Conservation (phyloP, 2,113 vertebrate genomes). For the Osmerus mordax region DNA sequence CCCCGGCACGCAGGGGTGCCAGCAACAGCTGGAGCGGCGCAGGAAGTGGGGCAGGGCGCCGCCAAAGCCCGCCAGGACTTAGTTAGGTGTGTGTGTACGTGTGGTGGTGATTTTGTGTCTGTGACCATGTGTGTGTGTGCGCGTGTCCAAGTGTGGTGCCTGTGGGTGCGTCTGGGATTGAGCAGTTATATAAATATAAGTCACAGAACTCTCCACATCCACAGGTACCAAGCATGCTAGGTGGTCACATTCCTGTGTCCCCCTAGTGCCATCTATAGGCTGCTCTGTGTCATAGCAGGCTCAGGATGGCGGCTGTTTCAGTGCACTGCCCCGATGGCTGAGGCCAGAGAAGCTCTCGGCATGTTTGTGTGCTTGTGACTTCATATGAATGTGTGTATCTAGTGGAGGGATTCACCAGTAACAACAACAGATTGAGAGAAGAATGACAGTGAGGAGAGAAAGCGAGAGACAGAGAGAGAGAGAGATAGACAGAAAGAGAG, state of each 20-base stretch:
- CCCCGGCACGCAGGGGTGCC: not conserved
- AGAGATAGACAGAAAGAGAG: too few species aligned
- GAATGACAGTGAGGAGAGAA: not conserved
- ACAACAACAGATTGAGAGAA: not conserved
- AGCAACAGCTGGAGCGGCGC: not conserved
- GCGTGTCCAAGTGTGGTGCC: not conserved
- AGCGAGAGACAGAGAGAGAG: not conserved
- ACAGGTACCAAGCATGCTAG: not conserved
- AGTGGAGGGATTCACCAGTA: not conserved
- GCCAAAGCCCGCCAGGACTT: too few species aligned
- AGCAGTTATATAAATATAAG: not conserved
- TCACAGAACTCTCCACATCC: not conserved
- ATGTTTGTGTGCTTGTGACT: too few species aligned
- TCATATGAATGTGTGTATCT: not conserved
- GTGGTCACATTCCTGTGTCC: slow-evolving; percentile 28
- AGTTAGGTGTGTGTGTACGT: too few species aligned
- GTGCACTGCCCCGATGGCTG: too few species aligned
- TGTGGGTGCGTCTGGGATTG: not conserved
- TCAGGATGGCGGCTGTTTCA: slow-evolving; percentile 7
- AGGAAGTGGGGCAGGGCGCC: not conserved
- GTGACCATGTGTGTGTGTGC: not conserved
- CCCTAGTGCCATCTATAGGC: slow-evolving; percentile 56
- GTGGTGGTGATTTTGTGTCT: too few species aligned
- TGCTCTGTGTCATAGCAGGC: slow-evolving; percentile 2
- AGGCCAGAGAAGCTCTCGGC: too few species aligned